Evolutionary conservation across 2,797 vertebrate species (phyloP), one percentile per base, ranked within the genome.

Genomic region (Poliocrania exsul): DNA sequence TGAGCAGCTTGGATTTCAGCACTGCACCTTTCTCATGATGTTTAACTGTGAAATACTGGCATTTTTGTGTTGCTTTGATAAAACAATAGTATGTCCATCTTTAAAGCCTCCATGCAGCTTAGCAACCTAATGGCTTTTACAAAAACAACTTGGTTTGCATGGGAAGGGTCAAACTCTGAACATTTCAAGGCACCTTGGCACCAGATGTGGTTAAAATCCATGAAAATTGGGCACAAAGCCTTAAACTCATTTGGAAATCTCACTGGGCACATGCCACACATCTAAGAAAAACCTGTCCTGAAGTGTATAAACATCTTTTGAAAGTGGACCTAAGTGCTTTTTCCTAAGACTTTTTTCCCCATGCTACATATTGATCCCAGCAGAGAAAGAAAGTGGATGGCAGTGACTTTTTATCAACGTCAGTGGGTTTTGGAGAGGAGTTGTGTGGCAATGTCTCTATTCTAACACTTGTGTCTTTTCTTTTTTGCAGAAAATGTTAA

Each of bases 401-500:
- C 61, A 78, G 25, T 8, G n/a, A 53, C 46, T 83, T 60, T 37
- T 60, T 37, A 29, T 62, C 1, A 2, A 4, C 14, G 31, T 37
- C 0, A 1, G 13, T 17, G 47, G 73, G 47, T 11, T 83, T 81
- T 90, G 54, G 53, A 38, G 40, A 84, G 35, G 15, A 42, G 10
- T 16, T 70, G 19, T 67, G 40, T 33, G 50, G 25, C 40, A 38
- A 24, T 38, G 16, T 3, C n/a, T 10, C 31, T 58, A 5, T 79
- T 83, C 23, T 42, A 56, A 93, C 3, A 7, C 14, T 24, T 49
- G 5, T 26, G 1, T 29, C 3, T 9, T 26, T 33, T 13, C 18
- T 47, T 84, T 16, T 91, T 86, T 81, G 15, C 93, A 99, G 99
- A 97, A 93, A 98, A 96, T 10, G 17, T 98, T 12, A 90, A 98